These are phyloP conservation scores for Nomada ruficornis DNA, from an alignment of 2,888 invertebrate species.

Conservation along the genomic window DNA sequence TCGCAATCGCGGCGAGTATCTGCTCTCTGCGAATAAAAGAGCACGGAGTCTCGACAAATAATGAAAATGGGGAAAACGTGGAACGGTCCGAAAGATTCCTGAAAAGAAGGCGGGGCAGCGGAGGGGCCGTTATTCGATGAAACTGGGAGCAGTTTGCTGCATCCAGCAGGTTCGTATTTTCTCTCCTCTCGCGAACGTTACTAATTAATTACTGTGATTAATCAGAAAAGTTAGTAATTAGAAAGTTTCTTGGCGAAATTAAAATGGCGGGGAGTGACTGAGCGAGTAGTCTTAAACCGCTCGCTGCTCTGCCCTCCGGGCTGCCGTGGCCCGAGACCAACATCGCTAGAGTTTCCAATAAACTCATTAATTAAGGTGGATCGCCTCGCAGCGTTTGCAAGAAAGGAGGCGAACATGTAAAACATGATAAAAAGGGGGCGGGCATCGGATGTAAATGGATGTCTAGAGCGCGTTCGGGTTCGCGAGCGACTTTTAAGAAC, in stretches of 20 bases:
- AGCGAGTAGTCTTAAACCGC: conserved; percentile 73
- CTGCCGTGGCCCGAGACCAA: conserved; percentile 72
- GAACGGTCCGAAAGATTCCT: conserved; percentile 18
- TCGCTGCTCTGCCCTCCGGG: conserved; percentile 57
- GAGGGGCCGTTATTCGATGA: conserved; percentile 41
- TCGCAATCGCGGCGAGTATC: too few species aligned
- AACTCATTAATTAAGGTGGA: conserved; percentile 83
- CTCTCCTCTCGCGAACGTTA: conserved; percentile 76
- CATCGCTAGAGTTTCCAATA: conserved; percentile 81
- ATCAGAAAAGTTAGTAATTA: conserved; percentile 87
- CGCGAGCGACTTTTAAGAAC: conserved; percentile 21
- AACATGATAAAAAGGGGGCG: conserved; percentile 49
- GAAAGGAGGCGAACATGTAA: conserved; percentile 49
- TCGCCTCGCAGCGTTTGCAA: conserved; percentile 67
- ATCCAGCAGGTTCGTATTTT: conserved; percentile 67
- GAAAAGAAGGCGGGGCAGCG: not conserved
- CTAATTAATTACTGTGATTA: conserved; percentile 87
- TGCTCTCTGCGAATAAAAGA: not conserved
- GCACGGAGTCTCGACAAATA: conserved; percentile 29
- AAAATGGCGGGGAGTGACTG: conserved; percentile 74
- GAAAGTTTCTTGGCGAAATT: conserved; percentile 86
- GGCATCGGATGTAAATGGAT: conserved; percentile 46
- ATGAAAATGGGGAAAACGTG: conserved; percentile 26
- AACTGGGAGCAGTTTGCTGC: conserved; percentile 49
- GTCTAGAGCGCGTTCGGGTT: conserved; percentile 37